phyloP scores from a whole-genome alignment of 1,140 invertebrate species.

The Charaxes varanes region DNA sequence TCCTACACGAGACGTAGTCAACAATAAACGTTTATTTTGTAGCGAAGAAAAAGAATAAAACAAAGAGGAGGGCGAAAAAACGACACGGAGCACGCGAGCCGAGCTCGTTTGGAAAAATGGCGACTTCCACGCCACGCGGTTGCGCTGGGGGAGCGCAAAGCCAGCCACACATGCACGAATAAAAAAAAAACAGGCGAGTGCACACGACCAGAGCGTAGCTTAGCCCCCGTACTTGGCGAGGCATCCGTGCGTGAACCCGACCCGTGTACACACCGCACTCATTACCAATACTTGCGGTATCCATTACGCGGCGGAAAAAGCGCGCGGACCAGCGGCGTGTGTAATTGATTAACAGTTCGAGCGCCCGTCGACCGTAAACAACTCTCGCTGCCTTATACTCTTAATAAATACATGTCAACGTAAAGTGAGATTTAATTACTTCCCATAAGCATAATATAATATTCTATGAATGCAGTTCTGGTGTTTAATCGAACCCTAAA shows the following conservation, averaged over 20 bases:
- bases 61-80: slow-evolving; percentile 53
- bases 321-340: slow-evolving; percentile 50
- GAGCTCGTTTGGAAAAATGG: slow-evolving; percentile 45
- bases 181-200: slow-evolving; percentile 34
- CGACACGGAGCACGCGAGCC: slow-evolving; percentile 30
- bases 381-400: slow-evolving; percentile 41
- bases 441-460: too few relatives aligned
- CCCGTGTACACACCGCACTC: slow-evolving; percentile 38
- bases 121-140: slow-evolving; percentile 25
- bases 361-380: slow-evolving; percentile 22
- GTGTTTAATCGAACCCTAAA: too few relatives aligned
- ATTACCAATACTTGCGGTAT: slow-evolving; percentile 58
- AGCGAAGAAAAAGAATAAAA: slow-evolving; percentile 53
- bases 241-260: slow-evolving; percentile 54
- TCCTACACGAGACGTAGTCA: slow-evolving; percentile 18
- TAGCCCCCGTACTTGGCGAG: slow-evolving; percentile 38
- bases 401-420: slow-evolving; percentile 45
- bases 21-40: slow-evolving; percentile 56
- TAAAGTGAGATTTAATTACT: too few relatives aligned
- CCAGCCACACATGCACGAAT: slow-evolving; percentile 40
- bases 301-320: slow-evolving; percentile 64
- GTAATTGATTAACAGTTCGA: slow-evolving; percentile 64
- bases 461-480: too few relatives aligned
- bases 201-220: slow-evolving; percentile 38
- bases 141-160: slow-evolving; percentile 34